Conservation (phyloP, 2,888 invertebrate species). For the Catocala nupta region DNA sequence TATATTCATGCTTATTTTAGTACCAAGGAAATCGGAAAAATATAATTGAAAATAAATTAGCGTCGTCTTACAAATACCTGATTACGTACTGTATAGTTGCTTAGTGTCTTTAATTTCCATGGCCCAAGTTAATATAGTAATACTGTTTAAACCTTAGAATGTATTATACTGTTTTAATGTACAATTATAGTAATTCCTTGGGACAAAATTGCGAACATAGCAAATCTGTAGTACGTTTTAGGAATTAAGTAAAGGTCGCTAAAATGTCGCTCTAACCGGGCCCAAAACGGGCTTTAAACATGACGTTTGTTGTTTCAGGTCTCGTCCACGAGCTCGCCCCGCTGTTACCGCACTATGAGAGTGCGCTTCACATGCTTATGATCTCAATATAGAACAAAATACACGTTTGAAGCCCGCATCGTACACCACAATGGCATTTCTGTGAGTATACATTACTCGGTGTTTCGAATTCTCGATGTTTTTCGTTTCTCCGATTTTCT, state of each 20-base stretch:
- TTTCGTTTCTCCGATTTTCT: slow-evolving; percentile 75
- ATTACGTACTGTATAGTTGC: neutral
- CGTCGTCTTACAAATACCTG: neutral
- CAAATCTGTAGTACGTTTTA: slow-evolving; percentile 12
- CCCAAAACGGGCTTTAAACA: slow-evolving; percentile 50
- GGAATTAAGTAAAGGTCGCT: slow-evolving; percentile 28
- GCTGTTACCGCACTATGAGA: slow-evolving; percentile 81
- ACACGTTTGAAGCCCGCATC: slow-evolving; percentile 68
- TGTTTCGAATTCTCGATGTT: slow-evolving; percentile 76
- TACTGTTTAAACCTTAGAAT: too few relatives aligned
- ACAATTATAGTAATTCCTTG: neutral
- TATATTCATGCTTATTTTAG: slow-evolving; percentile 4
- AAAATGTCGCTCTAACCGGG: slow-evolving; percentile 28
- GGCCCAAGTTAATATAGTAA: neutral
- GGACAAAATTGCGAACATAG: slow-evolving; percentile 12
- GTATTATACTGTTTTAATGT: too few relatives aligned
- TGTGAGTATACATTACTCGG: slow-evolving; percentile 78
- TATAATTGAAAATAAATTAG: slow-evolving; percentile 13
- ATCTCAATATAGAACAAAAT: slow-evolving; percentile 72
- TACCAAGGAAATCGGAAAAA: slow-evolving; percentile 4
- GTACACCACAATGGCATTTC: slow-evolving; percentile 75
- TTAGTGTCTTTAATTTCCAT: neutral
- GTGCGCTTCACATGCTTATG: slow-evolving; percentile 78
- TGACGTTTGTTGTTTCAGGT: slow-evolving; percentile 80
- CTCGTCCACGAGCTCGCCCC: slow-evolving; percentile 63